Evolutionary conservation across 2,888 invertebrate species (phyloP).

Genomic region (Dromius quadrimaculatus): DNA sequence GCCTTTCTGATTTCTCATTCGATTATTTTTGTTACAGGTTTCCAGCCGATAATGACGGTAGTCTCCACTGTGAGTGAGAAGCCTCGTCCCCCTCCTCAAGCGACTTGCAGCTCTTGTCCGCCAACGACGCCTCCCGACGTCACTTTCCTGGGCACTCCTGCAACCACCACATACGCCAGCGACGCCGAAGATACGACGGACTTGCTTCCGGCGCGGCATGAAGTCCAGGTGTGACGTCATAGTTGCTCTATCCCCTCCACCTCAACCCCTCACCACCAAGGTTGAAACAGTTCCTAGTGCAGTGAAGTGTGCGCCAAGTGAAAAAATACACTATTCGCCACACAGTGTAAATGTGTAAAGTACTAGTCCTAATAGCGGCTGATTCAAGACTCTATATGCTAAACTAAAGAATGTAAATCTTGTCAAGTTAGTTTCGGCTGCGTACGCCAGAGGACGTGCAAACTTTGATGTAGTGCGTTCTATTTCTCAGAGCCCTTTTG

Average conservation of each 20-base stretch:
- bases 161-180: constrained; percentile 58
- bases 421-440: constrained; percentile 43
- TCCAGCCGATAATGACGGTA: constrained; percentile 72
- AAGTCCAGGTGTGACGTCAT: constrained; percentile 77
- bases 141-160: constrained; percentile 60
- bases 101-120: constrained; percentile 53
- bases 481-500: neutral
- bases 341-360: constrained; percentile 61
- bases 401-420: constrained; percentile 59
- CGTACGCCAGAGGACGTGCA: constrained; percentile 18
- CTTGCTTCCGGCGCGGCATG: constrained; percentile 63
- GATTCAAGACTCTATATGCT: constrained; percentile 58
- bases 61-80: constrained; percentile 68
- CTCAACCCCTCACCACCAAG: constrained; percentile 13
- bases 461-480: neutral
- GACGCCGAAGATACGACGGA: constrained; percentile 55
- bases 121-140: constrained; percentile 61
- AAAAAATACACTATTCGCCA: neutral
- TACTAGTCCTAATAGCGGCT: constrained; percentile 60
- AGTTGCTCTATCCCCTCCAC: constrained; percentile 68
- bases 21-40: constrained; percentile 67
- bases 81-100: constrained; percentile 60
- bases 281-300: constrained; percentile 62
- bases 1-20: no score
- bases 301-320: constrained; percentile 11